A percentile compares a stretch with the other conserved stretches of the same genome.
Conservation (phyloP, 1,140 invertebrate genomes). For the Calliopsis andreniformis region DNA sequence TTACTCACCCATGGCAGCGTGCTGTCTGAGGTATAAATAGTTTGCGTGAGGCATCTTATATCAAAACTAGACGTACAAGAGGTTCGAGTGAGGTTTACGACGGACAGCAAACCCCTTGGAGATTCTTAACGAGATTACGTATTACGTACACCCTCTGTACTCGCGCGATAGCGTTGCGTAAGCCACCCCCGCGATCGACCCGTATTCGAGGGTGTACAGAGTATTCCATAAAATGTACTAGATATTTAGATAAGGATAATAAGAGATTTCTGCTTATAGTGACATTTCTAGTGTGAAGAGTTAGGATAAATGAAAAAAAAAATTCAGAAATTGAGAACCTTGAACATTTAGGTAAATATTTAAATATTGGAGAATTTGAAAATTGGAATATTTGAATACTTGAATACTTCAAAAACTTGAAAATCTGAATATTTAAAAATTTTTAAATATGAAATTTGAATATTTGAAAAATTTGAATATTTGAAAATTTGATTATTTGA, state of each 20-base stretch:
- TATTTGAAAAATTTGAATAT: too few relatives aligned
- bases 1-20: neutral
- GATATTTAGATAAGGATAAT: too few relatives aligned
- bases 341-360: too few relatives aligned
- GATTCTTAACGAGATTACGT: conserved; percentile 50
- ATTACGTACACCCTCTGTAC: conserved; percentile 15
- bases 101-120: conserved; percentile 12
- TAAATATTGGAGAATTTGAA: too few relatives aligned
- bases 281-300: too few relatives aligned
- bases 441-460: too few relatives aligned
- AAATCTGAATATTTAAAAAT: too few relatives aligned
- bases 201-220: neutral
- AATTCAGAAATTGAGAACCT: too few relatives aligned
- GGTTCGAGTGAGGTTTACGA: conserved; percentile 10
- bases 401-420: too few relatives aligned
- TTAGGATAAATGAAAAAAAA: too few relatives aligned
- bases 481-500: too few relatives aligned
- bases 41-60: neutral
- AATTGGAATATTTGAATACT: too few relatives aligned
- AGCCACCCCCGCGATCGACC: conserved; percentile 30
- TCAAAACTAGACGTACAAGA: neutral
- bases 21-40: neutral
- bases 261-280: neutral
- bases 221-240: neutral
- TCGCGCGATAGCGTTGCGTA: conserved; percentile 29